These are phyloP conservation scores for Malaclemys terrapin DNA, from an alignment of 2,113 vertebrate species.

Conservation along the genomic window DNA sequence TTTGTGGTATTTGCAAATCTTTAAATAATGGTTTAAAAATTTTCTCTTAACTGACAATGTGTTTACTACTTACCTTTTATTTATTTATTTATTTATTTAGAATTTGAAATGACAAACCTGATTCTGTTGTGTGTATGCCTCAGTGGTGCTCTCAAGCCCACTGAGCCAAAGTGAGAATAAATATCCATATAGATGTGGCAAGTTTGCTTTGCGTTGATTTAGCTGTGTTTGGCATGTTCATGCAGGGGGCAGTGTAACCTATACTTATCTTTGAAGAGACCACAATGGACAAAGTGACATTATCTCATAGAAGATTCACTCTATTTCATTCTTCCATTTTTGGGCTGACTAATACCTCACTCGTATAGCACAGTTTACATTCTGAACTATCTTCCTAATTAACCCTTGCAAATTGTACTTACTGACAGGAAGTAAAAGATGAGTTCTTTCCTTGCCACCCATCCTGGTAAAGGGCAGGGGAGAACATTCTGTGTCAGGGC, in stretches of 20 bases:
- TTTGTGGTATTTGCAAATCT: slow-evolving; percentile 52
- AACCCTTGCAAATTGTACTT: background rate
- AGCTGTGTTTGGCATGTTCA: background rate
- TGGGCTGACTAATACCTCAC: background rate
- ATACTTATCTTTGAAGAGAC: background rate
- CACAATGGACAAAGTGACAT: background rate
- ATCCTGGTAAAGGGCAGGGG: background rate
- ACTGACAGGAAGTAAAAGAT: background rate
- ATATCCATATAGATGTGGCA: background rate
- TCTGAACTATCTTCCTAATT: background rate
- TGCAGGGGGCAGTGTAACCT: background rate
- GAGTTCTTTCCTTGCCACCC: background rate
- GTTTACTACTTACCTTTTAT: slow-evolving; percentile 36
- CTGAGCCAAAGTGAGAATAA: background rate
- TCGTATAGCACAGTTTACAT: too few species aligned
- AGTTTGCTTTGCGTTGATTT: background rate
- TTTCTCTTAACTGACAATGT: slow-evolving; percentile 40
- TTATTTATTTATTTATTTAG: slow-evolving; percentile 42
- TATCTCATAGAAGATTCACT: background rate
- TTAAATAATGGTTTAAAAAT: slow-evolving; percentile 48
- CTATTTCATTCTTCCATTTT: background rate
- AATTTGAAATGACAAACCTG: slow-evolving; percentile 59
- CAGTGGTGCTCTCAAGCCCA: slow-evolving; percentile 51
- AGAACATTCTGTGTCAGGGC: background rate
- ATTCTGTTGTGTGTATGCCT: slow-evolving; percentile 39